Percentiles rank a stretch among this genome's conserved stretches.
These are phyloP conservation scores for Heterochromis multidens DNA, from an alignment of 2,113 vertebrate genomes.

Conservation along the genomic window DNA sequence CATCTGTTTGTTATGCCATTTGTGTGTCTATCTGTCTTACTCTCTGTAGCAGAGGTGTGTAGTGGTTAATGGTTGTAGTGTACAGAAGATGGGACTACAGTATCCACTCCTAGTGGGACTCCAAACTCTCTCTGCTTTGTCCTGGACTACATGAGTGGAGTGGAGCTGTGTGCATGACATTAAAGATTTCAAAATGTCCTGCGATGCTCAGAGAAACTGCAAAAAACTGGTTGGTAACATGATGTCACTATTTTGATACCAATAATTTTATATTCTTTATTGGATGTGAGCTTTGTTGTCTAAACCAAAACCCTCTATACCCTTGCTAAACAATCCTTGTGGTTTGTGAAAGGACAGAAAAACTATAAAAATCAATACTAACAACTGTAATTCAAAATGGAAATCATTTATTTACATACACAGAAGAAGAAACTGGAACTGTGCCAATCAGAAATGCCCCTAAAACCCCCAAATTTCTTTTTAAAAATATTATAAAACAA, in stretches of 20 bases:
- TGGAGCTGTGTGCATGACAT: conserved; percentile 61
- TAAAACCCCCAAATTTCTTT: background rate
- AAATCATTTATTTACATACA: background rate
- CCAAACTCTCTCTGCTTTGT: conserved; percentile 75
- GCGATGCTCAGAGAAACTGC: no score
- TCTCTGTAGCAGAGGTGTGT: conserved; percentile 70
- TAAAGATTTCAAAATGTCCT: background rate
- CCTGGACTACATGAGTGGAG: conserved; percentile 77
- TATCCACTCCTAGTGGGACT: conserved; percentile 80
- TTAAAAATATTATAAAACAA: background rate
- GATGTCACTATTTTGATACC: background rate
- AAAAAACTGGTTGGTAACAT: background rate
- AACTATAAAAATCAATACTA: background rate
- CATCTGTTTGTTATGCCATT: background rate
- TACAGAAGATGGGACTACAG: conserved; percentile 72
- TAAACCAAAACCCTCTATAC: background rate
- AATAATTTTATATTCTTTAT: background rate
- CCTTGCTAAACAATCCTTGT: background rate
- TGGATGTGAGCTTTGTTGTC: background rate
- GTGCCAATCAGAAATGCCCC: background rate
- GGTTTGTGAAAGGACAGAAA: background rate
- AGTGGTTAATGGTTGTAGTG: conserved; percentile 74
- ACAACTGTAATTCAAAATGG: background rate
- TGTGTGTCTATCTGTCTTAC: background rate
- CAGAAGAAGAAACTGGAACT: background rate